Evolutionary conservation across 2,113 vertebrate genomes (phyloP).

Genomic region (Lathamus discolor): DNA sequence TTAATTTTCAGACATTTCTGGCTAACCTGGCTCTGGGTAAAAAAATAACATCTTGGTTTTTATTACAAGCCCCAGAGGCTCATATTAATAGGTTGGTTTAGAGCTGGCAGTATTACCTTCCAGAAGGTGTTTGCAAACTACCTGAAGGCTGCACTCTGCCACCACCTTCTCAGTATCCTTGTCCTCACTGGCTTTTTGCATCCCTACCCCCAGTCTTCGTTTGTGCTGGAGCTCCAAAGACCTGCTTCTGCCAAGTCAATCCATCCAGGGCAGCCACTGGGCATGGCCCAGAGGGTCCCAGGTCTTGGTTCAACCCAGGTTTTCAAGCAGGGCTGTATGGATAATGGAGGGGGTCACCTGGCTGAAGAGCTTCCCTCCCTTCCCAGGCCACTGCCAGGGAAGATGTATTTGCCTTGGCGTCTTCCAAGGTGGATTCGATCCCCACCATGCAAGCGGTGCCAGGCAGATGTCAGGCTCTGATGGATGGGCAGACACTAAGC

Average conservation of each 20-base stretch:
- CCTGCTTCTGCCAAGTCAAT: background rate
- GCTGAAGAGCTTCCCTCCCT: background rate
- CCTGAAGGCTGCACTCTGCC: background rate
- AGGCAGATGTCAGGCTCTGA: background rate
- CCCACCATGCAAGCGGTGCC: background rate
- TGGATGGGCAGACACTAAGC: background rate
- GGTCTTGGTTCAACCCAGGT: background rate
- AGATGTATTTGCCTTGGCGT: background rate
- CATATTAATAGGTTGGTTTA: slow-evolving; percentile 27
- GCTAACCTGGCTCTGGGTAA: background rate
- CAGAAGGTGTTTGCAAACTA: background rate
- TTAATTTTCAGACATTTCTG: slow-evolving; percentile 56
- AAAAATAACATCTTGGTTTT: background rate
- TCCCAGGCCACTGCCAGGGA: background rate
- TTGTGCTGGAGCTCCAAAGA: background rate
- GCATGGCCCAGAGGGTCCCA: background rate
- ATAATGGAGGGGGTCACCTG: background rate
- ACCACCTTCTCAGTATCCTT: background rate
- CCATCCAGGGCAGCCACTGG: rapidly evolving
- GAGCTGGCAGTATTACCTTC: slow-evolving; percentile 29
- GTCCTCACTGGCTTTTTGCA: background rate
- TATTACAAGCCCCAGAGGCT: slow-evolving; percentile 46
- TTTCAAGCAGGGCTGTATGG: background rate
- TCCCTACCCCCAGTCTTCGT: background rate
- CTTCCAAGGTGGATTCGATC: background rate